A percentile compares a stretch with the other conserved stretches of the same genome.
phyloP scores from a whole-genome alignment of 2,113 vertebrate genomes.

The Phainopepla nitens region DNA sequence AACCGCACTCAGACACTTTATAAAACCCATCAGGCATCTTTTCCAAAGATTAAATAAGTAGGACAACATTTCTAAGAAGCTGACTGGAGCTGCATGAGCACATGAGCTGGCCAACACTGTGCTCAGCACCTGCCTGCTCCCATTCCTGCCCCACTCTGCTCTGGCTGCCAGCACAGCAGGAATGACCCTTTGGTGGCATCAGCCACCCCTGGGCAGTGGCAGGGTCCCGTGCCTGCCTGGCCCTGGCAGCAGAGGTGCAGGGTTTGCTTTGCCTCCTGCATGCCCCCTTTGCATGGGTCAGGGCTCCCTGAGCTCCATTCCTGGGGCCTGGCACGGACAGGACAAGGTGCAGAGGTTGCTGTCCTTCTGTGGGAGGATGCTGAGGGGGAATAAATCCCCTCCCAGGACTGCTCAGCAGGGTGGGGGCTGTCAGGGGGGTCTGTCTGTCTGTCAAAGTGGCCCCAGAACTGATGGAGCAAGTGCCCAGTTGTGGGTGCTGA shows the following conservation, averaged over 20 bases:
- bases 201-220: background rate
- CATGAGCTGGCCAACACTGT: background rate
- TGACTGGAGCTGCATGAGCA: background rate
- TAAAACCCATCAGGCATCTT: background rate
- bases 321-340: background rate
- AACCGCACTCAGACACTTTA: background rate
- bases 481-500: background rate
- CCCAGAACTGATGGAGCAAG: background rate
- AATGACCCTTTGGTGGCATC: background rate
- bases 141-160: fast-evolving
- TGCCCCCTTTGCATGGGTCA: background rate
- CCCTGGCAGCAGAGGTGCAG: background rate
- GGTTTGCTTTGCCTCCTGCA: background rate
- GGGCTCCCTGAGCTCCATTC: background rate
- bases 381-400: background rate
- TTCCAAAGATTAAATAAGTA: constrained; percentile 6
- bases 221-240: background rate
- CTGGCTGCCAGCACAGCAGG: fast-evolving
- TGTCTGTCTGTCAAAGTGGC: background rate
- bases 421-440: background rate
- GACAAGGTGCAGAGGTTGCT: background rate
- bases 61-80: background rate
- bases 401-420: background rate
- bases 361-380: background rate
- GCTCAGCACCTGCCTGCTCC: background rate